Base-by-base conservation (phyloP, 2,797 vertebrate genomes). In the Helostoma temminkii region DNA sequence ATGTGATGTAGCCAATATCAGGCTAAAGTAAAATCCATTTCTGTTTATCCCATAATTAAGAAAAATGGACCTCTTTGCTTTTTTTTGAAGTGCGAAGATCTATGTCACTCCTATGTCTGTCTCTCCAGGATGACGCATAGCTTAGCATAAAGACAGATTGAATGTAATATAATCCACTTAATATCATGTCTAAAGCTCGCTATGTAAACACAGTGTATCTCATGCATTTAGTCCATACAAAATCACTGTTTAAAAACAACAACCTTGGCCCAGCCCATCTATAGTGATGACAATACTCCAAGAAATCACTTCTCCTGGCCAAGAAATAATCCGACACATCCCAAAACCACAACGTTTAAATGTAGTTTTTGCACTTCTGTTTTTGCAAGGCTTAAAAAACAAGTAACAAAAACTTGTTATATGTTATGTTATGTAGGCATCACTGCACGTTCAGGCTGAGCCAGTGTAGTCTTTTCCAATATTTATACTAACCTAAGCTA, bases 211-310 rank as follows among this genome's bases (percentile, higher is more conserved):
- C 19, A 36, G 3, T 56, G 14, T 5, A 55, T 55, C 24, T 28
- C 6, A 37, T 55, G 26, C 55, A 32, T 55, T 65, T 55, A 54
- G 14, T 26, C 22, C 7, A 1, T 22, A 19, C 25, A 53, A 53
- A 53, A 16, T 22, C 61, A 25, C 18, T 39, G 47, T n/a, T 59
- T 60, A 47, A 37, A 60, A 37, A 37, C 11, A 12, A 47, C 16
- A 47, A 47, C 2, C 34, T 49, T 59, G 1, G 19, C 8, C 52
- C 46, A n/a, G 32, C 22, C 42, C 53, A 47, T 14, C 11, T 12
- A 45, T 9, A 5, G 25, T 28, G 37, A 21, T 28, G 22, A 57
- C 45, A 68, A 30, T 45, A 32, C 34, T 64, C 53, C 36, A 34
- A 43, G 43, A 67, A 14, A 4, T 5, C 59, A 28, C 11, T 14